These are phyloP conservation scores for Malurus leucopterus DNA, from an alignment of 2,797 vertebrate species.

Conservation along the genomic window DNA sequence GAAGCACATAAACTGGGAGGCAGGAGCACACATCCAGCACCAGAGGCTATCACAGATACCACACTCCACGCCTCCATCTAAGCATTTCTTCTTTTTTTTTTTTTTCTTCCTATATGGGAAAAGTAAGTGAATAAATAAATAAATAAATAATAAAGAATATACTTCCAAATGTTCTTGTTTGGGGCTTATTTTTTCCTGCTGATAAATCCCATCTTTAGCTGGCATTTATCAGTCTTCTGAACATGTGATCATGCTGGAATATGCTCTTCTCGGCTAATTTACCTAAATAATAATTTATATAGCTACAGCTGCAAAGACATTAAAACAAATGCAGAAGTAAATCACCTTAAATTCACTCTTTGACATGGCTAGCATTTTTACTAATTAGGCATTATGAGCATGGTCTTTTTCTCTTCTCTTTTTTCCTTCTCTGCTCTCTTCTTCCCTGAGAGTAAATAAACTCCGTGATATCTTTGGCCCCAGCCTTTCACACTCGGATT, in stretches of 20 bases:
- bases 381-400: not conserved
- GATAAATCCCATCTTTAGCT: not conserved
- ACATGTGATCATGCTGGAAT: not conserved
- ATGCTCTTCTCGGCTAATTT: not conserved
- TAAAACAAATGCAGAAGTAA: not conserved
- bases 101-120: not conserved
- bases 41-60: not conserved
- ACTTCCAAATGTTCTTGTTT: not conserved
- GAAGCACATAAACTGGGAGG: not conserved
- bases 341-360: not conserved
- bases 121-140: not conserved
- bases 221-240: not conserved
- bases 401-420: not conserved
- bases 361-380: not conserved
- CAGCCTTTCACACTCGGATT: not conserved
- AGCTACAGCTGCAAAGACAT: not conserved
- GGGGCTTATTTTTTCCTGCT: not conserved
- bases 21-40: accelerated
- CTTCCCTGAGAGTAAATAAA: not conserved
- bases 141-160: not conserved
- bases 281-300: not conserved
- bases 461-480: not conserved
- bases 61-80: not conserved
- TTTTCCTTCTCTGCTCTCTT: not conserved
- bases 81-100: not conserved